Evolutionary conservation across 1,140 invertebrate species (phyloP).

Genomic region (Drosophila tani): DNA sequence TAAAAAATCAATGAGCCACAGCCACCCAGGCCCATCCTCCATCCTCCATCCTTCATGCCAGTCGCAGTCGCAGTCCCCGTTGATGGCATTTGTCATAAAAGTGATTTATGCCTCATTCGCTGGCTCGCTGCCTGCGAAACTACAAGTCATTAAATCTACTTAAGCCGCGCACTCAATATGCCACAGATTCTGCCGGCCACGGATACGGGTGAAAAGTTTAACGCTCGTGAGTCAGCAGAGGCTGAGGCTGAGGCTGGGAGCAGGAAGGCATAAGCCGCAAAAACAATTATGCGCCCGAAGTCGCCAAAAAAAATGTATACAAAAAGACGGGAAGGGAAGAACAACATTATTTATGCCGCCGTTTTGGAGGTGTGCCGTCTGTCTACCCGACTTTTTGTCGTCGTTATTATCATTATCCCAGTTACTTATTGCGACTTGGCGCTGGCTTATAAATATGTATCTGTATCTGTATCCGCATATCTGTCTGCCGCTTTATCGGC

Average conservation of each 20-base stretch:
- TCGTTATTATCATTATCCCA: slow-evolving; percentile 58
- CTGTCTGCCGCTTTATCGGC: slow-evolving; percentile 64
- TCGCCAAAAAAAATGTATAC: slow-evolving; percentile 52
- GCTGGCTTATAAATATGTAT: slow-evolving; percentile 52
- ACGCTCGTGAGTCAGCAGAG: slow-evolving; percentile 73
- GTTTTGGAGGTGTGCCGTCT: slow-evolving; percentile 58
- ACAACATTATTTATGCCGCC: slow-evolving; percentile 68
- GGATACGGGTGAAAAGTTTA: slow-evolving; percentile 78
- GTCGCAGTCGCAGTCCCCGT: slow-evolving; percentile 13
- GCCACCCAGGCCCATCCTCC: slow-evolving; percentile 11
- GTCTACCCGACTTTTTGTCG: slow-evolving; percentile 43
- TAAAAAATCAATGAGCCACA: slow-evolving; percentile 51
- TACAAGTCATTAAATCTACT: slow-evolving; percentile 79
- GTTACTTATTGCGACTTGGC: slow-evolving; percentile 52
- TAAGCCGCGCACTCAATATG: slow-evolving; percentile 63
- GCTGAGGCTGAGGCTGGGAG: not conserved
- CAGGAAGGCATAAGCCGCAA: slow-evolving; percentile 50
- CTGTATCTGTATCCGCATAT: slow-evolving; percentile 31
- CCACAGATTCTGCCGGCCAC: slow-evolving; percentile 27
- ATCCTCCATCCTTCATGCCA: not conserved
- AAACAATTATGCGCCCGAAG: slow-evolving; percentile 70
- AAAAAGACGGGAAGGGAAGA: slow-evolving; percentile 20
- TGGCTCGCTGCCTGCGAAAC: slow-evolving; percentile 38
- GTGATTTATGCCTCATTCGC: slow-evolving; percentile 63
- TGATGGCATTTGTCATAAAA: slow-evolving; percentile 69